These are phyloP conservation scores for Drosophila elegans DNA, from an alignment of 1,140 invertebrate species.

Conservation along the genomic window DNA sequence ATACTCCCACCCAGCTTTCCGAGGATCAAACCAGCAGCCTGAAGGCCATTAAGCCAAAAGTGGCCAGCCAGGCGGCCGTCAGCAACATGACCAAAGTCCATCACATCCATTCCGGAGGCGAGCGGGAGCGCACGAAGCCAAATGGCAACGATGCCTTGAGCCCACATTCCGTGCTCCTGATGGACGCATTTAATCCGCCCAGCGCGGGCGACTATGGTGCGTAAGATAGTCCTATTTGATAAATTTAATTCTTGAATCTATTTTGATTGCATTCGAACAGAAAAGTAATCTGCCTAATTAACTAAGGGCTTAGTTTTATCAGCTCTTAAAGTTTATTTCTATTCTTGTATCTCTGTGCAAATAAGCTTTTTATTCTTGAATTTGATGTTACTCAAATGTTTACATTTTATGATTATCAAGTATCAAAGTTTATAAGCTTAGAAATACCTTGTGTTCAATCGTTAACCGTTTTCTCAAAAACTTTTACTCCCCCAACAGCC, in stretches of 20 bases:
- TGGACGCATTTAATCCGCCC: conserved; percentile 84
- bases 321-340: no score
- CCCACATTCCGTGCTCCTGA: conserved; percentile 84
- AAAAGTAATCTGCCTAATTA: no score
- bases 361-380: no score
- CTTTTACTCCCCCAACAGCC: conserved; percentile 28
- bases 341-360: no score
- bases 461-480: no score
- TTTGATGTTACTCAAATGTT: no score
- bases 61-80: conserved; percentile 39
- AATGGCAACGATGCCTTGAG: conserved; percentile 64
- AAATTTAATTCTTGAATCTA: neutral
- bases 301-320: no score
- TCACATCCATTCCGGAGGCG: conserved; percentile 61
- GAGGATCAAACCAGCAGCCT: conserved; percentile 63
- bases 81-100: conserved; percentile 83
- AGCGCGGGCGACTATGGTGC: conserved; percentile 70
- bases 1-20: conserved; percentile 41
- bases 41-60: conserved; percentile 53
- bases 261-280: no score
- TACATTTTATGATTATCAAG: no score
- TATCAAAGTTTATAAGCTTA: no score
- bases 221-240: neutral
- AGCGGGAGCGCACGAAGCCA: conserved; percentile 70
- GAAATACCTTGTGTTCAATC: no score